A percentile compares a stretch with the other conserved stretches of the same genome.
Evolutionary conservation across 1,140 invertebrate genomes (phyloP).

Genomic region (Charaxes varanes): DNA sequence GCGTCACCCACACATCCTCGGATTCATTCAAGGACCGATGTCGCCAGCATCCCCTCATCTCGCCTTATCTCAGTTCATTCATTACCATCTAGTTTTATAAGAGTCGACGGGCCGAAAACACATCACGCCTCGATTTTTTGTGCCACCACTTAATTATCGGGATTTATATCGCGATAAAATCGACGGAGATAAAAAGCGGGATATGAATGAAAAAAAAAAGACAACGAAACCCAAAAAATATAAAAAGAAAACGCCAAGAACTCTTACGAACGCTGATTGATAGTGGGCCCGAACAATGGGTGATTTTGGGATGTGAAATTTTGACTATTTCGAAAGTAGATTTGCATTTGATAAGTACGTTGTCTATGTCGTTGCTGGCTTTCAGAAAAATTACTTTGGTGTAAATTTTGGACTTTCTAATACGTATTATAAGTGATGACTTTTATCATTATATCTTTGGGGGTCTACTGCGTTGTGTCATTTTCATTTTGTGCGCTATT

Average conservation of each 20-base stretch:
- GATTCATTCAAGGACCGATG: constrained; percentile 43
- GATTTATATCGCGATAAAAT: constrained; percentile 69
- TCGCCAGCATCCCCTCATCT: constrained; percentile 50
- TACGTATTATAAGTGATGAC: too few relatives aligned
- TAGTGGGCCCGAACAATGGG: neutral
- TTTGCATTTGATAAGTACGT: constrained; percentile 1
- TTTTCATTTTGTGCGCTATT: too few relatives aligned
- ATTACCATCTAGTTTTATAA: constrained; percentile 70
- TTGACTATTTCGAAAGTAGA: constrained; percentile 3
- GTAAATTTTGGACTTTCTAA: too few relatives aligned
- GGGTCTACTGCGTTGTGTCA: too few relatives aligned
- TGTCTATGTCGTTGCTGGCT: too few relatives aligned
- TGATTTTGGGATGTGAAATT: neutral
- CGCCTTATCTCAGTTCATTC: constrained; percentile 67
- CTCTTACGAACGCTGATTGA: constrained; percentile 3
- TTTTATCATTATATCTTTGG: too few relatives aligned
- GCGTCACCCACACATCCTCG: constrained; percentile 22
- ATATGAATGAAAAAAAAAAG: too few relatives aligned
- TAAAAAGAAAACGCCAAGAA: constrained; percentile 3
- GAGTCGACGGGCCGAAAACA: constrained; percentile 64
- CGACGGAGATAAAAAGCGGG: constrained; percentile 50
- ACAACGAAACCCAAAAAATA: neutral
- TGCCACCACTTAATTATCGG: constrained; percentile 71
- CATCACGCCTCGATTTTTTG: constrained; percentile 69
- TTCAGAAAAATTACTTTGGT: too few relatives aligned